Percentiles rank a stretch among this genome's conserved stretches.
These are phyloP conservation scores for Ganaspis brasiliensis DNA, from an alignment of 2,888 invertebrate species.

Conservation along the genomic window DNA sequence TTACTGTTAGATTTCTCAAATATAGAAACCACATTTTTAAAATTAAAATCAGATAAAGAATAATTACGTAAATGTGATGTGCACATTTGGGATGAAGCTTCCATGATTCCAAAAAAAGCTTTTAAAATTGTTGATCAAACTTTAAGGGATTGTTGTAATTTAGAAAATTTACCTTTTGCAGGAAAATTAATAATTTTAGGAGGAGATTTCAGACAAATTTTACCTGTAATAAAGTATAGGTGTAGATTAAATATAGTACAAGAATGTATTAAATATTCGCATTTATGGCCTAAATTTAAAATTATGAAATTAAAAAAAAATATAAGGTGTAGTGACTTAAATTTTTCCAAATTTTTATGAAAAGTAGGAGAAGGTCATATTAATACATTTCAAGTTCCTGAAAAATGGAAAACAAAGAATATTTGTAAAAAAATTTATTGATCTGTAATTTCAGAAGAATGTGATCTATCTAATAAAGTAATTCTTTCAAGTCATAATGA, in stretches of 20 bases:
- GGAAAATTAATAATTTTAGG: slow-evolving; percentile 40
- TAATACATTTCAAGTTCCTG: slow-evolving; percentile 9
- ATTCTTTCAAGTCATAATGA: no score
- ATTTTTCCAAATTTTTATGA: slow-evolving; percentile 25
- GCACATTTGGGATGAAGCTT: background rate
- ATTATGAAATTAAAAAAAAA: slow-evolving; percentile 34
- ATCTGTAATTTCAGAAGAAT: no score
- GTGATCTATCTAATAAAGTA: background rate
- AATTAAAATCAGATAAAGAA: slow-evolving; percentile 19
- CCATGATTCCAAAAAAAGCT: slow-evolving; percentile 41
- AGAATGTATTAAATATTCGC: slow-evolving; percentile 15
- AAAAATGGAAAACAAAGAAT: slow-evolving; percentile 40
- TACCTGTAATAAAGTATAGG: background rate
- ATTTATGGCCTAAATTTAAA: slow-evolving; percentile 40
- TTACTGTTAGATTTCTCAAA: slow-evolving; percentile 23
- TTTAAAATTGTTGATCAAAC: slow-evolving; percentile 47
- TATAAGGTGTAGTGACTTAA: slow-evolving; percentile 37
- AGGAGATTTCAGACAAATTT: slow-evolving; percentile 16
- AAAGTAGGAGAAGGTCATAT: slow-evolving; percentile 42
- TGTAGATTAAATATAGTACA: slow-evolving; percentile 31
- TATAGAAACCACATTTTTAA: background rate
- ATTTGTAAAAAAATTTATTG: background rate
- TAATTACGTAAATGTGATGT: slow-evolving; percentile 10
- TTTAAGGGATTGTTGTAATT: slow-evolving; percentile 42
- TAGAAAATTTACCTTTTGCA: slow-evolving; percentile 24